Percentiles rank a stretch among this genome's conserved stretches.
These are phyloP conservation scores for Apotomis betuletana DNA, from an alignment of 2,888 invertebrate species.

Conservation along the genomic window DNA sequence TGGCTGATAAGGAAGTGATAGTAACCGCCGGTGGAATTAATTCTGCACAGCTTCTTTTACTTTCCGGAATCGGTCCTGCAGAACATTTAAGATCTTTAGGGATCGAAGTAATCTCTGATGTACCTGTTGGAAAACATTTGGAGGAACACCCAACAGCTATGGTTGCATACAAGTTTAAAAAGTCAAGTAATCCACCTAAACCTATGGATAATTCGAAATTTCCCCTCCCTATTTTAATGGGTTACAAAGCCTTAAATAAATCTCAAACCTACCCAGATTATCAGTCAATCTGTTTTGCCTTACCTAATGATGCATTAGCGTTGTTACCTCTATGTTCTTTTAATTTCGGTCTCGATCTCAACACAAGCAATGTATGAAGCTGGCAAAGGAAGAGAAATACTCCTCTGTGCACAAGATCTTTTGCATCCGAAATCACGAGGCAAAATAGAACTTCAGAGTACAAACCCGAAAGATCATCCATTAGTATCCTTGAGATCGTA, in stretches of 20 bases:
- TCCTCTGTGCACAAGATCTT: neutral
- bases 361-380: conserved; percentile 14
- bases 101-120: conserved; percentile 58
- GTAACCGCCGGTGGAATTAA: conserved; percentile 67
- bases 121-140: conserved; percentile 66
- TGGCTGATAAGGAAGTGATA: conserved; percentile 63
- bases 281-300: neutral
- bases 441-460: conserved; percentile 17
- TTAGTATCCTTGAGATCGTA: conserved; percentile 16
- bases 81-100: conserved; percentile 53
- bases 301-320: neutral
- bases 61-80: conserved; percentile 69
- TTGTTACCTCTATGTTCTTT: neutral
- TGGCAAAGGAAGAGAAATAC: conserved; percentile 14
- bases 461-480: conserved; percentile 28
- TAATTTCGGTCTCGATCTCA: conserved; percentile 2
- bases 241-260: conserved; percentile 7
- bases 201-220: neutral
- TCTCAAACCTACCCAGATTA: conserved; percentile 20
- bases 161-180: conserved; percentile 9
- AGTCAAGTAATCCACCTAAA: conserved; percentile 3
- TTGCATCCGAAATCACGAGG: conserved; percentile 34
- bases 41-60: conserved; percentile 66
- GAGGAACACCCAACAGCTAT: conserved; percentile 60
- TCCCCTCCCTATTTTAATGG: neutral